phyloP scores from a whole-genome alignment of 2,797 vertebrate species.

The Nyctalus aviator region DNA sequence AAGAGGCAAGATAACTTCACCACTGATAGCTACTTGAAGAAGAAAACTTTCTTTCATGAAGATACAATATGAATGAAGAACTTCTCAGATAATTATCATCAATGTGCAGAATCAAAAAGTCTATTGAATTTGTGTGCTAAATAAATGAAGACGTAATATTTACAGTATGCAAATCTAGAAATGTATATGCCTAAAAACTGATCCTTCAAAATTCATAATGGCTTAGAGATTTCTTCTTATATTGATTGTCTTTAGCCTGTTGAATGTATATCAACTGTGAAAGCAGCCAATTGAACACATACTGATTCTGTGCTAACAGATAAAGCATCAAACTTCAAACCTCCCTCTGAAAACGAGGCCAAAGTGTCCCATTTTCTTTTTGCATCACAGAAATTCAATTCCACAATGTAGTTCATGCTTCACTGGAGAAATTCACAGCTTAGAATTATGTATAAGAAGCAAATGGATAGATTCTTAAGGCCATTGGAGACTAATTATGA shows the following conservation, averaged over 20 bases:
- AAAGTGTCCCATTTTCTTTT: background rate
- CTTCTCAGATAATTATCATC: background rate
- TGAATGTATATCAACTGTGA: background rate
- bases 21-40: background rate
- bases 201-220: constrained; percentile 56
- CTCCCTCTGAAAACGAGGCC: constrained; percentile 9
- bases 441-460: background rate
- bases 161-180: constrained; percentile 52
- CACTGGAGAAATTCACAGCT: constrained; percentile 70
- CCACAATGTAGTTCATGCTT: constrained; percentile 37
- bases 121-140: constrained; percentile 46
- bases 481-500: constrained; percentile 58
- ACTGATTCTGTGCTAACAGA: constrained; percentile 21
- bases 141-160: constrained; percentile 58
- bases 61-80: constrained; percentile 22
- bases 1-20: constrained; percentile 51
- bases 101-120: constrained; percentile 29
- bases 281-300: background rate
- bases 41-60: constrained; percentile 61
- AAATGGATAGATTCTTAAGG: constrained; percentile 51
- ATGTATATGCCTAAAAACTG: constrained; percentile 41
- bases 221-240: background rate
- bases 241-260: background rate
- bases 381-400: constrained; percentile 16
- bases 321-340: constrained; percentile 46